Conservation (phyloP, 2,888 invertebrate genomes). For the Athalia cordata region DNA sequence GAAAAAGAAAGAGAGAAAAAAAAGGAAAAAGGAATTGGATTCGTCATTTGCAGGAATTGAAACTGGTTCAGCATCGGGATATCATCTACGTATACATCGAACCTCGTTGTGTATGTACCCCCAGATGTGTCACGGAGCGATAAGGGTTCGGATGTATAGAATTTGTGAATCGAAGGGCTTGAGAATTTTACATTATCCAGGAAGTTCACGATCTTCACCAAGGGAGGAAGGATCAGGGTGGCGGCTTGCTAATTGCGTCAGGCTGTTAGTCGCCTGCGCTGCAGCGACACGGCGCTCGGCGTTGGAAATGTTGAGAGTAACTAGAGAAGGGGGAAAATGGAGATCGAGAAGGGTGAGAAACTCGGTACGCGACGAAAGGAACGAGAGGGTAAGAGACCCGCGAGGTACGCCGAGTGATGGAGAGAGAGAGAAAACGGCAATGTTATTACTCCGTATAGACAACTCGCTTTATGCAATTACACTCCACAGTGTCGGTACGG, state of each 20-base stretch:
- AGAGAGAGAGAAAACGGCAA: slow-evolving; percentile 10
- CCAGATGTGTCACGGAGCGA: no score
- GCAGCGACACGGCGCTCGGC: slow-evolving; percentile 24
- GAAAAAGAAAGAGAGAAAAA: background rate
- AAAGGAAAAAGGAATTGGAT: background rate
- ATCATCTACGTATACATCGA: no score
- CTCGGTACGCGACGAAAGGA: background rate
- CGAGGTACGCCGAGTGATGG: slow-evolving; percentile 2
- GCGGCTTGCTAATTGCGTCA: slow-evolving; percentile 41
- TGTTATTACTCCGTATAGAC: slow-evolving; percentile 36
- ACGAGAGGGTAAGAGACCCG: background rate
- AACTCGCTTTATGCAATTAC: slow-evolving; percentile 43
- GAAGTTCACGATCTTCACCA: slow-evolving; percentile 9
- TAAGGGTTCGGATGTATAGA: background rate
- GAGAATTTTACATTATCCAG: slow-evolving; percentile 2
- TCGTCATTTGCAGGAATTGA: no score
- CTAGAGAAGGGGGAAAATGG: background rate
- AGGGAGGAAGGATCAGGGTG: background rate
- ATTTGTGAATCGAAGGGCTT: slow-evolving; percentile 19
- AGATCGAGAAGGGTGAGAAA: background rate
- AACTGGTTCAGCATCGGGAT: no score
- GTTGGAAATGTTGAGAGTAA: slow-evolving; percentile 7
- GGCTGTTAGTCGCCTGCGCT: slow-evolving; percentile 32
- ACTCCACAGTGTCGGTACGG: slow-evolving; percentile 19
- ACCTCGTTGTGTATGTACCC: no score